Evolutionary conservation across 2,113 vertebrate species (phyloP), one percentile per base, ranked within the genome.

Genomic region (Gymnarchus niloticus): DNA sequence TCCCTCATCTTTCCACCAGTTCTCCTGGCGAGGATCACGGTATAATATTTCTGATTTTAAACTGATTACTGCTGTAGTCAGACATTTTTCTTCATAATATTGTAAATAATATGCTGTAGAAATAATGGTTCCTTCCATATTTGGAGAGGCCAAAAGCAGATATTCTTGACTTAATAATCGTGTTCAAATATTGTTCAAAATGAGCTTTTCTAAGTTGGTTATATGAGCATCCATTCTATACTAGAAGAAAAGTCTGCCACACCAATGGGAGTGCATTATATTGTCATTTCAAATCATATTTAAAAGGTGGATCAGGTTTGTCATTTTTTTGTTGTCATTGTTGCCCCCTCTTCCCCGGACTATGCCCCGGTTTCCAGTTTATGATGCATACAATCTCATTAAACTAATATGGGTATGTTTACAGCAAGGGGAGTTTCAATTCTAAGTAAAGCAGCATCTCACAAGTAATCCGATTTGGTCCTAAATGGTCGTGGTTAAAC

Each of bases 391-490:
- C 65, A 73, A 73, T 73, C 19, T 19, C 33, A 33, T 41, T 73
- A 21, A 73, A 78, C 76, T 78, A n/a, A 6, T 78, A 46, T 21
- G 76, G 9, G 76, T 48, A 73, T 78, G 76, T 37, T 44, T 59
- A 57, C 48, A 9, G 59, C 25, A 48, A 21, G 57, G 21, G 33
- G 25, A 44, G 14, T 46, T 73, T 76, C 33, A 82, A 86, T 10
- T 49, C 81, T 46, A 41, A 77, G 41, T 51, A 73, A 37, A 83
- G 19, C 44, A 73, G 37, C 54, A 56, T 44, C n/a, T 73, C 21
- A 77, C 78, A 86, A 81, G 76, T 93, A 92, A 93, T 93, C 90
- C 85, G 93, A 94, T 94, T 94, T n/a, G n/a, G n/a, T n/a, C n/a
- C n/a, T 93, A 73, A 86, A 61, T 37, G 85, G 83, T 87, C 85